These are phyloP conservation scores for Tauraco erythrolophus DNA, from an alignment of 2,113 vertebrate species.

Conservation along the genomic window DNA sequence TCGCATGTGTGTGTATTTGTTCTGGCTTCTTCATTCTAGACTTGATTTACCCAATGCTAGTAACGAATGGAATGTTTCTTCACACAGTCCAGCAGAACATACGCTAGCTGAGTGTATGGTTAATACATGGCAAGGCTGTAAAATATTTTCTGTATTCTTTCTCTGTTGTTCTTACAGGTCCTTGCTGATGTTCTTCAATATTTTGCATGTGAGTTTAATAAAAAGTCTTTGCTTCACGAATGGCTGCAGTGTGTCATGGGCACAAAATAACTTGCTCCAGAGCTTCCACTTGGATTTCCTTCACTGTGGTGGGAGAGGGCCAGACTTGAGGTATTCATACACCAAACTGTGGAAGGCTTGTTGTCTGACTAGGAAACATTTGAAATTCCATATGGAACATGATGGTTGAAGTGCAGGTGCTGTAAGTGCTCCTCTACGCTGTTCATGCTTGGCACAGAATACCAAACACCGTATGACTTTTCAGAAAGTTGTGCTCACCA, in stretches of 20 bases:
- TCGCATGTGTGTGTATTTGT: neutral
- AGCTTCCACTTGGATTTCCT: neutral
- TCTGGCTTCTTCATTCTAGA: neutral
- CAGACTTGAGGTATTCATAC: neutral
- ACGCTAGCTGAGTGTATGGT: neutral
- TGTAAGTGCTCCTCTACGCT: neutral
- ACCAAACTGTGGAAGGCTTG: neutral
- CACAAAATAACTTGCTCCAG: neutral
- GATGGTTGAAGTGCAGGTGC: neutral
- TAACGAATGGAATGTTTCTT: neutral
- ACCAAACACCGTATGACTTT: neutral
- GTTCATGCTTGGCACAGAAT: neutral
- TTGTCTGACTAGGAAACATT: neutral
- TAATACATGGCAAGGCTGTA: neutral
- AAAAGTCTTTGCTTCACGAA: neutral
- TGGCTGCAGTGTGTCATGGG: neutral
- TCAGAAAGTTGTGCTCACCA: neutral
- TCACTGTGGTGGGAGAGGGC: neutral
- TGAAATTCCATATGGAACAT: neutral
- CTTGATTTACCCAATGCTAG: neutral
- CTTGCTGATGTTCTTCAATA: neutral
- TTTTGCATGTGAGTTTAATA: neutral
- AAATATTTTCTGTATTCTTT: neutral
- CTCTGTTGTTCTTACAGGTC: neutral
- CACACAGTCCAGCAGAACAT: neutral